phyloP scores from a whole-genome alignment of 2,888 invertebrate genomes.

The Pollenia angustigena region DNA sequence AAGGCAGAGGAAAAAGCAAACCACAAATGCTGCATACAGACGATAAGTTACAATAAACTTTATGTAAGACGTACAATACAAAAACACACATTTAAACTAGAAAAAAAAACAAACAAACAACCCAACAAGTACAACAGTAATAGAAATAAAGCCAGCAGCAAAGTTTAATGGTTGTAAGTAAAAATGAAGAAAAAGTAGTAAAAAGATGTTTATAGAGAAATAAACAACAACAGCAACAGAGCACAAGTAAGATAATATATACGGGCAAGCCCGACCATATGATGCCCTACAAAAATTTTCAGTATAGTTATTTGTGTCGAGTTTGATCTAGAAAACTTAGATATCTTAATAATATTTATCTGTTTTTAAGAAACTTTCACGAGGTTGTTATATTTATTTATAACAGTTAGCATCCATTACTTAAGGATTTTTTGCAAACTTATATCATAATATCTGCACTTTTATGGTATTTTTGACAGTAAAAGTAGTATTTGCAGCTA shows the following conservation, averaged over 20 bases:
- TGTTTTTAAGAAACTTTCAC: too few species aligned
- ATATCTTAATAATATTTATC: too few species aligned
- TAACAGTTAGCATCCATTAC: too few species aligned
- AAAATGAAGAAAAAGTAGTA: constrained; percentile 44
- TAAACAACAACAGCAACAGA: constrained; percentile 29
- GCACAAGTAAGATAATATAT: background rate
- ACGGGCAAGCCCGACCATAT: too few species aligned
- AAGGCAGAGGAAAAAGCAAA: constrained; percentile 33
- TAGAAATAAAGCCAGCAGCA: constrained; percentile 53
- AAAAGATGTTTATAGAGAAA: constrained; percentile 55
- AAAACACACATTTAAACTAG: background rate
- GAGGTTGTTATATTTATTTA: too few species aligned
- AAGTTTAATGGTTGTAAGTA: constrained; percentile 66
- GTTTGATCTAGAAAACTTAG: too few species aligned
- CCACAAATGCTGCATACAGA: constrained; percentile 70
- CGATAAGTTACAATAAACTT: constrained; percentile 69
- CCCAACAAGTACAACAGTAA: constrained; percentile 22
- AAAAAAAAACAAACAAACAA: background rate
- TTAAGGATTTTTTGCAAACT: too few species aligned
- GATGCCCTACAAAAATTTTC: too few species aligned
- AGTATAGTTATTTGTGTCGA: too few species aligned
- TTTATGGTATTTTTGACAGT: too few species aligned
- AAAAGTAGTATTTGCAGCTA: too few species aligned
- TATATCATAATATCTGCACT: too few species aligned
- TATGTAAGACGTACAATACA: constrained; percentile 50